Evolutionary conservation across 2,888 invertebrate species (phyloP), one percentile per base, ranked within the genome.

Genomic region (Lissonota sp.): DNA sequence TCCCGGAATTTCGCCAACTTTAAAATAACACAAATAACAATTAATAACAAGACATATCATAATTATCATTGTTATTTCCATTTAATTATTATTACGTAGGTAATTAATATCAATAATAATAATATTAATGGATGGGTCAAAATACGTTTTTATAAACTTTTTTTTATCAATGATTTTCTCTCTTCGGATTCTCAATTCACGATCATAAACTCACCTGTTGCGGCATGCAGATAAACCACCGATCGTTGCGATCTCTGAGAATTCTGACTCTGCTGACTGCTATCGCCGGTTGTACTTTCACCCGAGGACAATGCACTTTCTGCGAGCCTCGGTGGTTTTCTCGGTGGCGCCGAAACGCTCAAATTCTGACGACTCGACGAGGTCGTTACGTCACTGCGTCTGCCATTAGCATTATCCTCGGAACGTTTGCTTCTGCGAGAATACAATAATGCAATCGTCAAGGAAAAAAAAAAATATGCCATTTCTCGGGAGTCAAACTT

Each of bases 1-100:
- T 87, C 96, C 96, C 14, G 97, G 97, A 90, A 97, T 97, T 91
- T 97, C 97, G 78, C 97, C 97, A 88, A 97, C 97, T 95, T 91
- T 4, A 93, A 93, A 26, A 26, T 26, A 26, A 26, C 26, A 26
- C 26, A 26, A 26, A 26, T 26, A 26, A 26, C 26, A 26, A 26
- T 26, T 26, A 26, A 26, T 26, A 26, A 26, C 26, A 26, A 26
- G 26, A 26, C 26, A 26, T 3, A 26, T 26, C 26, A 26, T 3
- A 2, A 26, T 26, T 26, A 26, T 26, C 26, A 26, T 3, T 26
- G 3, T 26, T 26, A 26, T 26, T 26, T 26, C 26, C 26, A 26
- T 26, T 26, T 3, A 26, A 26, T 26, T 26, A 26, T 26, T 3
- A 26, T 26, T 26, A 26, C 26, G 26, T 26, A 3, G 26, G 26